Percentiles rank a stretch among this genome's conserved stretches.
These are phyloP conservation scores for Chrysoperla carnea DNA, from an alignment of 1,140 invertebrate species.

Conservation along the genomic window DNA sequence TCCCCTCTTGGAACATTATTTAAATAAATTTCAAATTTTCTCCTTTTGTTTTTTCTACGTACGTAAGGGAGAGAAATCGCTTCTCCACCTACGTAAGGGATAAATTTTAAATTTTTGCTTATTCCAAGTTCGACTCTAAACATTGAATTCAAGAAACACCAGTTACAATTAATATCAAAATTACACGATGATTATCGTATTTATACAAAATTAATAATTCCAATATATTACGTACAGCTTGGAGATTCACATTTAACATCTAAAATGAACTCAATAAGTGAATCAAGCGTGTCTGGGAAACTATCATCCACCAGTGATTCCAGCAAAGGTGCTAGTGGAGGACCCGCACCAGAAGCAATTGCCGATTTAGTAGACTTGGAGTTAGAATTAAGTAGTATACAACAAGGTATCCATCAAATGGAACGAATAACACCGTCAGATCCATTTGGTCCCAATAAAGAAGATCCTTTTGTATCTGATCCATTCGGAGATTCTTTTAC, in stretches of 20 bases:
- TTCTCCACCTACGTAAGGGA: no score
- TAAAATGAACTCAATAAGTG: neutral
- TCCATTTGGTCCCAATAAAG: slow-evolving; percentile 29
- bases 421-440: slow-evolving; percentile 66
- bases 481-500: slow-evolving; percentile 71
- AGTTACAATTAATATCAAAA: no score
- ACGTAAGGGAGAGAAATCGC: no score
- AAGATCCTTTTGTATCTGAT: slow-evolving; percentile 38
- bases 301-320: neutral
- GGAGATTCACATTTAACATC: neutral
- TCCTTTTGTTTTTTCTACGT: no score
- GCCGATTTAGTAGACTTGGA: slow-evolving; percentile 86
- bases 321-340: neutral
- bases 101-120: no score
- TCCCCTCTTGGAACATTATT: no score
- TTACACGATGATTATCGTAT: no score
- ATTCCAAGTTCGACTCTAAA: no score
- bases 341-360: slow-evolving; percentile 26
- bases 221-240: neutral
- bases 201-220: no score
- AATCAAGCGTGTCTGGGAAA: neutral
- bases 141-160: no score
- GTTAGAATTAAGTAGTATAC: slow-evolving; percentile 75
- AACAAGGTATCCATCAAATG: slow-evolving; percentile 75
- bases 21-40: no score